Evolutionary conservation across 2,113 vertebrate species (phyloP), one percentile per base, ranked within the genome.

Genomic region (Sceloporus tristichus): DNA sequence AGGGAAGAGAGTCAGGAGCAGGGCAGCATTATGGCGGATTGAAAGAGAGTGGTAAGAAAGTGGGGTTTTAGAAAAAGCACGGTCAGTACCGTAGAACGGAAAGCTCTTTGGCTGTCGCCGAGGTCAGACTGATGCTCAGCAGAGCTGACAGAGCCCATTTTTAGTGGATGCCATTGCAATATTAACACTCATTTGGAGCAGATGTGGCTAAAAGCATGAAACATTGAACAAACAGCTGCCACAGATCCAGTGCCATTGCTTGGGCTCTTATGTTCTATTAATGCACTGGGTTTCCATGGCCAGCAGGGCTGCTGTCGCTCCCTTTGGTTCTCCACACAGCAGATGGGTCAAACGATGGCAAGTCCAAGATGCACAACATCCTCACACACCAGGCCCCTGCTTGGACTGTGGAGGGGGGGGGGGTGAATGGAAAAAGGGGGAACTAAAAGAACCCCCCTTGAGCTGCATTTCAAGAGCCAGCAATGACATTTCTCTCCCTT

Each of bases 161-260:
- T 96, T 96, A 96, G 97, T 97, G 97, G 96, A 97, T 96, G 96
- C 97, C 98, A 96, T 98, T 98, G 98, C 97, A 98, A 98, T 98
- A 99, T 98, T 98, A 98, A 98, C 98, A 98, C 96, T 98, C 98
- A 98, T 98, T 98, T 98, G 97, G 97, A 98, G 97, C 98, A 99
- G 98, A 98, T 99, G 98, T 98, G 98, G 96, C 98, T 98, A 96
- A 97, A 98, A 98, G 97, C 98, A 99, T 98, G 97, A 99, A 99
- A 99, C 98, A 99, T 98, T 99, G 98, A 99, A 98, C 97, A 98
- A 99, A 98, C 98, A 99, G 98, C 98, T 99, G 99, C 98, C 98
- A 96, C 97, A 42, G 97, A 98, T 99, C 98, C 97, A 97, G 95
- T 91, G 97, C 97, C 97, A 96, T 98, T 94, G 97, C 97, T 90